A percentile compares a stretch with the other conserved stretches of the same genome.
Conservation (phyloP, 2,797 vertebrate genomes). For the Myotis planiceps region DNA sequence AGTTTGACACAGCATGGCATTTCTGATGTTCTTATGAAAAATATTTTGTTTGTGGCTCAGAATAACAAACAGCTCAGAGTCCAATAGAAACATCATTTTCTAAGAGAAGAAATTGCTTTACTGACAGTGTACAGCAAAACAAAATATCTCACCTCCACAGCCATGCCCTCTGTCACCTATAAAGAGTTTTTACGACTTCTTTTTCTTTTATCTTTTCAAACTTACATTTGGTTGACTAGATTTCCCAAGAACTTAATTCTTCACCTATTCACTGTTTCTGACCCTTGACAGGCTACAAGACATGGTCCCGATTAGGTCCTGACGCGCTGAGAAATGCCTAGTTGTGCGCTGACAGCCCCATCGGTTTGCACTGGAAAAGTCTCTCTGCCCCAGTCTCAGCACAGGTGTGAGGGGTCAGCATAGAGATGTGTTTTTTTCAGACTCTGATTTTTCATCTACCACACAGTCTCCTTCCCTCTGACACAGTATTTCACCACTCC, state of each 20-base stretch:
- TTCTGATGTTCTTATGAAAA: constrained; percentile 75
- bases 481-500: neutral
- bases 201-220: constrained; percentile 46
- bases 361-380: neutral
- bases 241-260: constrained; percentile 68
- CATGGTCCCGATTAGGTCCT: neutral
- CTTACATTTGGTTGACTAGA: constrained; percentile 64
- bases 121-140: constrained; percentile 66
- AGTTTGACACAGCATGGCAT: constrained; percentile 58
- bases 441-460: neutral
- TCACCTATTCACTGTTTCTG: constrained; percentile 43
- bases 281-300: constrained; percentile 40
- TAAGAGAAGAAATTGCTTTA: constrained; percentile 74
- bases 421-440: neutral
- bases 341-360: no score
- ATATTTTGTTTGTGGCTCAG: constrained; percentile 71
- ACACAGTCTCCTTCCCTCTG: neutral
- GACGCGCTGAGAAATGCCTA: neutral
- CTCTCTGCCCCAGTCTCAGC: neutral
- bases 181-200: constrained; percentile 65
- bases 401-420: neutral
- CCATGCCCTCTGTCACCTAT: constrained; percentile 51
- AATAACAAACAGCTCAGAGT: constrained; percentile 75
- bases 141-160: constrained; percentile 70
- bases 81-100: constrained; percentile 73